Conservation (phyloP, 2,888 invertebrate species). For the Linnaemya tessellans region DNA sequence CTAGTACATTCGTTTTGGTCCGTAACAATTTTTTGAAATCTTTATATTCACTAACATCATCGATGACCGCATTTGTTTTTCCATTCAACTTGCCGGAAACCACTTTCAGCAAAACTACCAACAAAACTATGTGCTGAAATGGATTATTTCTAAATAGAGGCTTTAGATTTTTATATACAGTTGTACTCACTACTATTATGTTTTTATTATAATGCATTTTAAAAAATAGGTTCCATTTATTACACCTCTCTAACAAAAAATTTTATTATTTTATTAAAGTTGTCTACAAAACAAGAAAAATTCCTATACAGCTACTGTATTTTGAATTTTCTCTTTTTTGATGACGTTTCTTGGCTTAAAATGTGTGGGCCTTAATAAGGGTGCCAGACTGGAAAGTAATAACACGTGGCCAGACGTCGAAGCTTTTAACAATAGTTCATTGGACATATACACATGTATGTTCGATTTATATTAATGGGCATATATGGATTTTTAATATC, state of each 20-base stretch:
- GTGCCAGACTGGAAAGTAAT: background rate
- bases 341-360: slow-evolving; percentile 50
- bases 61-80: slow-evolving; percentile 83
- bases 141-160: background rate
- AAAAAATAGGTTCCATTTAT: slow-evolving; percentile 30
- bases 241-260: slow-evolving; percentile 12
- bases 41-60: slow-evolving; percentile 88
- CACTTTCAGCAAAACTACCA: slow-evolving; percentile 12
- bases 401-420: background rate
- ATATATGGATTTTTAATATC: too few relatives aligned
- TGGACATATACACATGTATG: too few relatives aligned
- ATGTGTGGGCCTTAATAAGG: background rate
- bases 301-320: background rate
- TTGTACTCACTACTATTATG: slow-evolving; percentile 51
- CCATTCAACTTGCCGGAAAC: slow-evolving; percentile 64
- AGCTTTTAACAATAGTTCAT: background rate
- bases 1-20: slow-evolving; percentile 94
- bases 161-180: background rate
- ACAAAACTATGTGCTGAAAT: slow-evolving; percentile 41
- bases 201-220: slow-evolving; percentile 55
- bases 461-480: too few relatives aligned
- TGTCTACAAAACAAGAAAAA: slow-evolving; percentile 8
- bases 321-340: slow-evolving; percentile 37
- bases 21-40: slow-evolving; percentile 92
- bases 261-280: background rate